Conservation (phyloP, 2,113 vertebrate genomes). For the Callospermophilus lateralis region DNA sequence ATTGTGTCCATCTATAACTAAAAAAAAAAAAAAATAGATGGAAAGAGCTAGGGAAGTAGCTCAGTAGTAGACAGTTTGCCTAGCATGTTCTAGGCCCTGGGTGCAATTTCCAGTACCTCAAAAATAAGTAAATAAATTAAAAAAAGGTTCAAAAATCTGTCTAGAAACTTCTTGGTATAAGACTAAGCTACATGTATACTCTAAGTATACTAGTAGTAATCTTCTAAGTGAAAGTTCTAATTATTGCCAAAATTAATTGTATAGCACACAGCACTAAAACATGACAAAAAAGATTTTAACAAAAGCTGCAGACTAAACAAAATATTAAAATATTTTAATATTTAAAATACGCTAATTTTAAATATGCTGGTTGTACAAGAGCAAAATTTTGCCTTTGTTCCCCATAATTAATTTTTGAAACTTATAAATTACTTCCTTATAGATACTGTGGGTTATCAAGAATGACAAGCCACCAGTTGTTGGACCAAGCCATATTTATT, state of each 20-base stretch:
- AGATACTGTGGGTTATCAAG: neutral
- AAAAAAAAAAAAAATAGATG: too few species aligned
- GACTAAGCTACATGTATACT: neutral
- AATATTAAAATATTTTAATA: neutral
- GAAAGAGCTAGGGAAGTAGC: too few species aligned
- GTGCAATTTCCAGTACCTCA: too few species aligned
- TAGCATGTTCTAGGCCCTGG: too few species aligned
- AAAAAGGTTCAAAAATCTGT: neutral
- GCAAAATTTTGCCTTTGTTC: neutral
- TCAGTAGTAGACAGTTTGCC: too few species aligned
- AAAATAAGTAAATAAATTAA: too few species aligned
- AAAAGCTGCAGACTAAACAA: neutral
- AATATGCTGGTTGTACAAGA: neutral
- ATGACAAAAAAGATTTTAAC: neutral
- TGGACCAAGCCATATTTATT: neutral
- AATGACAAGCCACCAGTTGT: neutral
- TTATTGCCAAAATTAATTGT: neutral
- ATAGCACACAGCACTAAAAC: neutral
- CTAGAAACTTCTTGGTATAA: neutral
- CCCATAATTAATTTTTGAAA: neutral
- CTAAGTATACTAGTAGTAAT: neutral
- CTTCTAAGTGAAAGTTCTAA: neutral
- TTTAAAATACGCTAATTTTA: neutral
- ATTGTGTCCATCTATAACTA: too few species aligned
- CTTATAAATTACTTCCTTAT: neutral